These are phyloP conservation scores for Smittia aterrima DNA, from an alignment of 2,888 invertebrate genomes.

Conservation along the genomic window DNA sequence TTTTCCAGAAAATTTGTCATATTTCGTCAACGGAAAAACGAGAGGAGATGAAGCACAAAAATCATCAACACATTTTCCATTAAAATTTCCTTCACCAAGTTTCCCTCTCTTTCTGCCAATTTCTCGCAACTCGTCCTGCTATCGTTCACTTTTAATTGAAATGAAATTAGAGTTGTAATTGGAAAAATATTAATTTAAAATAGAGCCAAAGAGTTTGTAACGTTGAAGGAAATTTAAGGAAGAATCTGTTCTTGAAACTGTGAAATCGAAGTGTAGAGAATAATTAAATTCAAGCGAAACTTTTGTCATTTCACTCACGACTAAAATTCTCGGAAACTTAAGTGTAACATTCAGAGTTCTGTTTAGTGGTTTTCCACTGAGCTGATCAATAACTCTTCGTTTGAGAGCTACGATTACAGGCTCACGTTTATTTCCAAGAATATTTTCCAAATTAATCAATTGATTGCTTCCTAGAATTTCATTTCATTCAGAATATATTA, in stretches of 20 bases:
- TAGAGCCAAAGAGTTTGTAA: neutral
- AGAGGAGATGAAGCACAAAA: neutral
- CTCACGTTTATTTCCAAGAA: no score
- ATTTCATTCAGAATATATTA: no score
- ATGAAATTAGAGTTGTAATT: constrained; percentile 34
- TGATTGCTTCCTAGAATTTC: no score
- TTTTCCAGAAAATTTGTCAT: constrained; percentile 27
- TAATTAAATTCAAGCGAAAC: no score
- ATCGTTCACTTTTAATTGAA: constrained; percentile 29
- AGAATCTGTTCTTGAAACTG: neutral
- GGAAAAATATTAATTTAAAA: constrained; percentile 37
- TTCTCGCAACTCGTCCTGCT: neutral
- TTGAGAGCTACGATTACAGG: no score
- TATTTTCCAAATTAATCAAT: no score
- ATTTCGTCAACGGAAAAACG: neutral
- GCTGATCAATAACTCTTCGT: no score
- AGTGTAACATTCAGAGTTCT: no score
- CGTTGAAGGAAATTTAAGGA: neutral
- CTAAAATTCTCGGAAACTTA: no score
- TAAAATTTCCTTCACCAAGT: neutral
- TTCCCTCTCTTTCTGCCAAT: constrained; percentile 1
- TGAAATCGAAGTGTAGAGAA: neutral
- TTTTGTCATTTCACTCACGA: no score
- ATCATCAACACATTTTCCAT: constrained; percentile 18
- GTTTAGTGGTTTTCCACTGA: no score